Conservation (phyloP, 2,797 vertebrate genomes). For the Glyptemys insculpta region DNA sequence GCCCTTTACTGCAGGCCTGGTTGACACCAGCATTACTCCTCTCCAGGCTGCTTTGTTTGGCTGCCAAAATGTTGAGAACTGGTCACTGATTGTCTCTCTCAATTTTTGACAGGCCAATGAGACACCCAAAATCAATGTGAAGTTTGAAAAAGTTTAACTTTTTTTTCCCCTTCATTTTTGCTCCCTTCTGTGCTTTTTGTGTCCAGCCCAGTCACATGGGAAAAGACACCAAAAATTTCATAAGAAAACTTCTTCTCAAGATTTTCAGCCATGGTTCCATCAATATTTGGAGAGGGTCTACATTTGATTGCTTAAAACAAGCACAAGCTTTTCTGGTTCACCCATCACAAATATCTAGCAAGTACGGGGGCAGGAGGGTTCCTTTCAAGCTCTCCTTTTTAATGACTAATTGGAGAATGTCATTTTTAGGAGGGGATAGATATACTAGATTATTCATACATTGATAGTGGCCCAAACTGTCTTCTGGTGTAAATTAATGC, state of each 20-base stretch:
- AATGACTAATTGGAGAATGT: not conserved
- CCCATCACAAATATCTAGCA: not conserved
- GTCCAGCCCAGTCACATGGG: too few relatives aligned
- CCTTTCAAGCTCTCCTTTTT: not conserved
- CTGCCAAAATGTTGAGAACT: not conserved
- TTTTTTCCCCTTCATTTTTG: too few relatives aligned
- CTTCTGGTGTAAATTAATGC: not conserved
- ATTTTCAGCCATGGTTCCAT: not conserved
- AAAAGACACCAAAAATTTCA: too few relatives aligned
- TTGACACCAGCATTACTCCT: not conserved
- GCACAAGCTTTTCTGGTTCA: not conserved
- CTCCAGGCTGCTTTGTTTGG: not conserved
- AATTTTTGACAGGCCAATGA: not conserved
- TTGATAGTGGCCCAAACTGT: not conserved
- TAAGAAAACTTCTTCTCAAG: too few relatives aligned
- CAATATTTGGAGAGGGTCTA: not conserved
- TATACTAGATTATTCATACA: not conserved
- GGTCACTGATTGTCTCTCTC: not conserved
- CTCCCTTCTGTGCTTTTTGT: too few relatives aligned
- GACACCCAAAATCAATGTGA: too few relatives aligned
- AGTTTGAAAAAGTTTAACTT: too few relatives aligned
- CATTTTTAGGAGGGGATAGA: not conserved
- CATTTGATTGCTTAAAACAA: not conserved
- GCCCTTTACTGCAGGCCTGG: not conserved
- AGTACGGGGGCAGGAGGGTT: not conserved